phyloP scores from a whole-genome alignment of 1,140 invertebrate species.

The Trialeurodes vaporariorum region DNA sequence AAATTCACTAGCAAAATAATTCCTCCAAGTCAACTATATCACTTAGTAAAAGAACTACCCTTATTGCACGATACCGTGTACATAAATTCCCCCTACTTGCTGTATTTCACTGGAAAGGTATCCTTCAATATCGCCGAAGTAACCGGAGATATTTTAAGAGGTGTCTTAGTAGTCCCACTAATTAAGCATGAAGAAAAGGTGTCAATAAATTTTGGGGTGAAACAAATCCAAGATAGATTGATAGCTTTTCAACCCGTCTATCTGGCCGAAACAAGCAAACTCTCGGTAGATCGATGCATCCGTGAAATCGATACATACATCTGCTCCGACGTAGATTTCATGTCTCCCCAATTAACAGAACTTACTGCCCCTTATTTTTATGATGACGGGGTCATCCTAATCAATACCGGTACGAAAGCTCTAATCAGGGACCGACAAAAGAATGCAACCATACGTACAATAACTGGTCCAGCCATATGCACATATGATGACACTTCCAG shows the following conservation, averaged over 20 bases:
- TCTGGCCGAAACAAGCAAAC: neutral
- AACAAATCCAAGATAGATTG: neutral
- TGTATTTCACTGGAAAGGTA: neutral
- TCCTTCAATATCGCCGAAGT: neutral
- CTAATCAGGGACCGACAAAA: too few species aligned
- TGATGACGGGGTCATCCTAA: too few species aligned
- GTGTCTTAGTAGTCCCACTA: neutral
- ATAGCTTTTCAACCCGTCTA: neutral
- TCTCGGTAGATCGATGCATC: neutral
- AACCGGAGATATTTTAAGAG: neutral
- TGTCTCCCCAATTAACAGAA: neutral
- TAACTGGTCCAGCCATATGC: too few species aligned
- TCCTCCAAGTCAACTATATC: neutral
- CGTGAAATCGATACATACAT: neutral
- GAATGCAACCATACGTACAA: too few species aligned
- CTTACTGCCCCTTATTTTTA: neutral
- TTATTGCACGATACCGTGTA: neutral
- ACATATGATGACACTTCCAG: too few species aligned
- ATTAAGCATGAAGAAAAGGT: neutral
- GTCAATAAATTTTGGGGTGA: neutral
- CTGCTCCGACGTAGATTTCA: neutral
- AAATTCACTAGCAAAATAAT: neutral
- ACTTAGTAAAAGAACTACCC: neutral
- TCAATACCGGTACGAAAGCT: too few species aligned
- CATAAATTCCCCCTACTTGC: neutral